Evolutionary conservation across 2,113 vertebrate species (phyloP), one percentile per base, ranked within the genome.

Genomic region (Prunella fulvescens): DNA sequence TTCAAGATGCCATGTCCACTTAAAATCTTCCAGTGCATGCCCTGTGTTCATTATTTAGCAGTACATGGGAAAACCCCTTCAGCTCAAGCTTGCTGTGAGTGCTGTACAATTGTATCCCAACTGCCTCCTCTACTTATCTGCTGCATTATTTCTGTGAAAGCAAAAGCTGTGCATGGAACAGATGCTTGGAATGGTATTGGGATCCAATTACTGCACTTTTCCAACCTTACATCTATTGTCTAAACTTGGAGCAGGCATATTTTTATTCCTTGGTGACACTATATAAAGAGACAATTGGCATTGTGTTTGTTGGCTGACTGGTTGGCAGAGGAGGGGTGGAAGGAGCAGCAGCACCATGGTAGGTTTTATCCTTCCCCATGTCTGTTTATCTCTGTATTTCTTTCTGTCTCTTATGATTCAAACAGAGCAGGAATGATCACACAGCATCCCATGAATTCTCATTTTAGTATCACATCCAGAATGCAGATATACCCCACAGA

Each of bases 171-270:
- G 45, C 80, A 14, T 57, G 77, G 93, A 95, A 92, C 90, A 96
- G 95, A 97, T 97, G 97, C 93, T 82, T 97, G 97, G 95, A 94
- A 97, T 96, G 94, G 90, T 91, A 91, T 70, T 91, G 95, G 91
- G 96, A 95, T 97, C 96, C 90, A 94, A 84, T 97, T 97, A 97
- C 96, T 90, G 90, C 91, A 94, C 92, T 97, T 97, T 95, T 96
- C 93, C 95, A 95, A 92, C 88, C 95, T 96, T 95, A 95, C 93
- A 96, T 97, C 97, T 88, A 97, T 97, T 97, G 97, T 97, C 97
- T 98, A 98, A 97, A 98, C 97, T 98, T 97, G 97, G 97, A 96
- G 79, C 88, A 70, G 95, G 93, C 94, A 86, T 97, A 97, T 96
- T 97, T 97, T 97, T 97, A 84, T 93, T 96, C 96, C 88, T 86